Base-by-base conservation (phyloP, 2,113 vertebrate species). In the Lycaon pictus region DNA sequence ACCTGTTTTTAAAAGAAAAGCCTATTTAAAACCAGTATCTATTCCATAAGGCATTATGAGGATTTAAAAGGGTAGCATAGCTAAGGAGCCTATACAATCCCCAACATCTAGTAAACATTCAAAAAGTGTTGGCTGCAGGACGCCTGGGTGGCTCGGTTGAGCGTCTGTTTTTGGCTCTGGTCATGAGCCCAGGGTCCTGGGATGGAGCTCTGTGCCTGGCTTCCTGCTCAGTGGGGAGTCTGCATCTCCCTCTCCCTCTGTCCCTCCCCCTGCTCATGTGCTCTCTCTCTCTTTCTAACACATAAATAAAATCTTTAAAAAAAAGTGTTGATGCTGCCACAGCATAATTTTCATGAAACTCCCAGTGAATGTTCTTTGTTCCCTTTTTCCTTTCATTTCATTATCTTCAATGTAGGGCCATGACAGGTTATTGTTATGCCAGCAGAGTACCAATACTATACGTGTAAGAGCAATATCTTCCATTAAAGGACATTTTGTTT, bases 41-140 rank as follows among this genome's bases (percentile, higher is more conserved):
- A 23, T 83, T 53, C 77, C 77, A 71, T 6, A 93, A 15, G 29
- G 63, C 8, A 1, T 56, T 84, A 71, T 81, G 23, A 90, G 12
- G 81, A 96, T 82, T 92, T 43, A 35, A 96, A 95, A 84, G 35
- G 11, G 15, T 80, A 69, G 79, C 8, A n/a, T 67, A 87, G 90
- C 37, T 88, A 85, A 94, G 93, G n/a, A 71, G 27, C n/a, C 43
- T 74, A 29, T 23, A 69, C 23, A 56, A 86, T 77, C 51, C 3
- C 29, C 82, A 82, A 86, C 27, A 95, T 13, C 85, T 0, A 81
- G 29, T 69, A 92, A 92, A 94, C 35, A 53, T 8, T 90, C 7
- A 32, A n/a, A 83, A n/a, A 67, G 23, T 16, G 1, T 22, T 56
- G 85, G n/a, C 48, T 79, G 15, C 23, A 3, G 17, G 67, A 17